Evolutionary conservation across 2,888 invertebrate species (phyloP), one percentile per base, ranked within the genome.

Genomic region (Tenthredo amoena): DNA sequence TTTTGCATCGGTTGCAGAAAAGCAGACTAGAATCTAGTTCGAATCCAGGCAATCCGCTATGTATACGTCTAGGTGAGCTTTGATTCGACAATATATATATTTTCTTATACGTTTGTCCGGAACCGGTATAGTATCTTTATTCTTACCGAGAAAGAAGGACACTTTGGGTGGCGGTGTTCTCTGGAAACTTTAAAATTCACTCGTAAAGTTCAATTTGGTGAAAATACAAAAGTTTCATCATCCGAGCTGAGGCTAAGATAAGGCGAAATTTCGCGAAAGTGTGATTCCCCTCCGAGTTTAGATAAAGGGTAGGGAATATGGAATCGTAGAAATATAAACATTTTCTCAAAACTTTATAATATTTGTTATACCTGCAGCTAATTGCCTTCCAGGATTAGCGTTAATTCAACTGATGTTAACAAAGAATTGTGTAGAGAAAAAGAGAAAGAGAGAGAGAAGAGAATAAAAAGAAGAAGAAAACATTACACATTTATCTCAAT

Each of bases 191-290:
- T 37, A 40, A 86, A 86, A 86, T 88, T 85, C 88, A 86, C 87
- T 87, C 88, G 89, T 89, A 89, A 91, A 91, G 90, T 89, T 91
- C 89, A 90, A 90, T 91, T 90, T 89, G 89, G 88, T 87, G 89
- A 86, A 87, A 88, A 86, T 87, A 88, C 87, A 88, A 89, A 91
- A 91, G 88, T 91, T 91, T 88, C 74, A 74, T 74, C 74, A 43
- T 21, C 74, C 26, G 43, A 37, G 71, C 71, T 9, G 21, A 47
- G 62, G 62, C 4, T 62, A 62, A 68, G 55, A 79, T 84, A 40
- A 34, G 31, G 31, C 34, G 26, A 82, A 86, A 77, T 34, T 34
- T 21, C 18, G 21, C 21, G 43, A 74, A 21, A 43, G 31, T 74
- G 40, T 43, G 21, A 40, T 43, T 74, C 12, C 18, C 21, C 74